Evolutionary conservation across 2,113 vertebrate species (phyloP).

Genomic region (Clarias batrachus): DNA sequence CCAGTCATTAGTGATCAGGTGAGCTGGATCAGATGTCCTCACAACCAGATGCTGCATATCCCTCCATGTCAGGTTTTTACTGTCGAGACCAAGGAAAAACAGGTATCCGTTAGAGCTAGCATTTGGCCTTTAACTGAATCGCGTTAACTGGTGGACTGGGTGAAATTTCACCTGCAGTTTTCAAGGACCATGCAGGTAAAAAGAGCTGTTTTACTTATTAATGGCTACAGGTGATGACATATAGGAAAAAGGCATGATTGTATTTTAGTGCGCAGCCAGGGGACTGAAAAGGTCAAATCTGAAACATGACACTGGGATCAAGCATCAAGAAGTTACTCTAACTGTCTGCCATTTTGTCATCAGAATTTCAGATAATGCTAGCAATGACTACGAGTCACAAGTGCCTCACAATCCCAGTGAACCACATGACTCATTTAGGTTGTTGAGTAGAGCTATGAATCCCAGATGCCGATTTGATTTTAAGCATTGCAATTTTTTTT

Average conservation of each 20-base stretch:
- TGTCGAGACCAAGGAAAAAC: constrained; percentile 57
- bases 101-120: background rate
- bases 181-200: background rate
- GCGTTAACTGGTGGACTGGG: background rate
- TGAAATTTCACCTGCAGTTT: constrained; percentile 1
- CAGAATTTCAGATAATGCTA: background rate
- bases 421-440: background rate
- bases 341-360: background rate
- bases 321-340: background rate
- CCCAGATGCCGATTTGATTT: too few relatives aligned
- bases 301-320: background rate
- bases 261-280: background rate
- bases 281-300: constrained; percentile 4
- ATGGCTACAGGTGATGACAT: constrained; percentile 23
- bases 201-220: background rate
- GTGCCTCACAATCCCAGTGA: background rate
- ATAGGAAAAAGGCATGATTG: constrained; percentile 17
- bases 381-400: constrained; percentile 15
- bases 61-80: constrained; percentile 95
- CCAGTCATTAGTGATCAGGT: constrained; percentile 92
- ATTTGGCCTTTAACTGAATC: background rate
- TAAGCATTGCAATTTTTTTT: too few relatives aligned
- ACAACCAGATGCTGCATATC: constrained; percentile 99
- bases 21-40: constrained; percentile 86
- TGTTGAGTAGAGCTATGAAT: too few relatives aligned